A percentile compares a stretch with the other conserved stretches of the same genome.
Conservation (phyloP, 2,888 invertebrate species). For the Lutraria lutraria region DNA sequence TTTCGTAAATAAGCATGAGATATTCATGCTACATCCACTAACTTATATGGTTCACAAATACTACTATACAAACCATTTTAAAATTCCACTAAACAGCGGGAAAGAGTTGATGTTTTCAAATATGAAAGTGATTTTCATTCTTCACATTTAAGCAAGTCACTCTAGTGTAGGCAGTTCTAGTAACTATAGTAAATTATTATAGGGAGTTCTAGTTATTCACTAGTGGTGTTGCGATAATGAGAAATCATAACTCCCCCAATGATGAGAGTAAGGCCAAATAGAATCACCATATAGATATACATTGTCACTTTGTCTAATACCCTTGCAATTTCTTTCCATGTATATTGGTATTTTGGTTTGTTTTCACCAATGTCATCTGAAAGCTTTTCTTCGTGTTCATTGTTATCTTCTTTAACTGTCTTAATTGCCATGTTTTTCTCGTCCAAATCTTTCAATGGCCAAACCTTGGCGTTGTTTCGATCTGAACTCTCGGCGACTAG, state of each 20-base stretch:
- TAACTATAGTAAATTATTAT: too few relatives aligned
- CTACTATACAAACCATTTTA: too few relatives aligned
- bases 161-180: too few relatives aligned
- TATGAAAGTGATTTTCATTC: too few relatives aligned
- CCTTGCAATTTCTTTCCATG: constrained; percentile 12
- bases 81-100: too few relatives aligned
- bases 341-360: neutral
- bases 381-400: neutral
- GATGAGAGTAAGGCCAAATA: neutral
- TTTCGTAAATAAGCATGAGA: too few relatives aligned
- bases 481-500: neutral
- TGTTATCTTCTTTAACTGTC: neutral
- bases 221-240: neutral
- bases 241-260: neutral
- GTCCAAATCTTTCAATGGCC: neutral
- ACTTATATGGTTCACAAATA: too few relatives aligned
- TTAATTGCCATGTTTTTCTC: neutral
- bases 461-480: neutral
- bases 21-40: too few relatives aligned
- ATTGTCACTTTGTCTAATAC: neutral
- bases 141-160: too few relatives aligned
- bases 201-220: too few relatives aligned
- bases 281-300: neutral
- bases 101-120: too few relatives aligned
- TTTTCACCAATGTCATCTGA: neutral